These are phyloP conservation scores for Liparis tanakae DNA, from an alignment of 2,797 vertebrate genomes.

Conservation along the genomic window DNA sequence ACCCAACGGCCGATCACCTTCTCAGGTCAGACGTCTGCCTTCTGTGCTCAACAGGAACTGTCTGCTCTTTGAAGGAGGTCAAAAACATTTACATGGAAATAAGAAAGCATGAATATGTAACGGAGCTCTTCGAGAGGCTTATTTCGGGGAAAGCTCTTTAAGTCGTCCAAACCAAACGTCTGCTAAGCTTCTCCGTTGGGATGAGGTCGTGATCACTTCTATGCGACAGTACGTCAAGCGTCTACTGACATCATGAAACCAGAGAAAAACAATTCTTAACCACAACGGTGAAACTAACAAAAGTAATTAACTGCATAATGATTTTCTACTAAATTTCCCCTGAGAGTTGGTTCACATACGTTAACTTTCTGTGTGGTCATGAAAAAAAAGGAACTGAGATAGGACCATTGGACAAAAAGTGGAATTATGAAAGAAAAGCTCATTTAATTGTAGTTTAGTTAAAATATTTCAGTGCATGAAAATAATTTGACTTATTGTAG, in stretches of 20 bases:
- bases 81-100: not conserved
- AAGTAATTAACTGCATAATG: slow-evolving; percentile 27
- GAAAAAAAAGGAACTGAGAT: not conserved
- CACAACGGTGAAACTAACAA: slow-evolving; percentile 24
- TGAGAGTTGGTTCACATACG: not conserved
- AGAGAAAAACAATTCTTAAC: slow-evolving; percentile 27
- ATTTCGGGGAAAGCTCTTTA: not conserved
- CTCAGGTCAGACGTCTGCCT: not conserved
- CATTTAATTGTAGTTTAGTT: not conserved
- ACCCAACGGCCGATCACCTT: not conserved
- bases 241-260: slow-evolving; percentile 16
- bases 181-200: not conserved
- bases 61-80: not conserved
- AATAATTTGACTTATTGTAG: not conserved
- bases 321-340: slow-evolving; percentile 43
- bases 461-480: not conserved
- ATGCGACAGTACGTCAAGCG: slow-evolving; percentile 2
- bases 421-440: not conserved
- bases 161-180: not conserved
- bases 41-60: not conserved
- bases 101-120: not conserved
- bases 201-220: not conserved
- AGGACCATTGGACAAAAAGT: not conserved
- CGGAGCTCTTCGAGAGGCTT: not conserved
- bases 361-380: slow-evolving; percentile 15